Evolutionary conservation across 2,888 invertebrate species (phyloP), one percentile per base, ranked within the genome.

Genomic region (Eupithecia exiguata): DNA sequence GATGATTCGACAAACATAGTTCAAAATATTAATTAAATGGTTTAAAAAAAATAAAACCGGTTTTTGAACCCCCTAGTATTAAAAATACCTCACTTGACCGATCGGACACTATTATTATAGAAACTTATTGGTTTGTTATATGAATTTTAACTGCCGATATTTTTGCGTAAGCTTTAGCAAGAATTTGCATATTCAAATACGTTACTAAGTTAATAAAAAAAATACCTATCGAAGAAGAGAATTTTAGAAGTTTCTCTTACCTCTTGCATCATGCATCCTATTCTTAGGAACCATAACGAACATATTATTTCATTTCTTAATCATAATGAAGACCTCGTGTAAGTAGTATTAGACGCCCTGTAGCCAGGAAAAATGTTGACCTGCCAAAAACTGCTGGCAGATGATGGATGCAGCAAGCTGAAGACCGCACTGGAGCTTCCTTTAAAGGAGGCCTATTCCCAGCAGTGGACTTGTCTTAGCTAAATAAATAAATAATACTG

Each of bases 91-190:
- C 7, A 35, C 35, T 62, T 10, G 7, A 43, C 21, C 12, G 6
- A 65, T 14, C 40, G 7, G 25, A 36, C 38, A 65, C 77, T 85
- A 82, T 84, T 83, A 84, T 84, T 86, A 85, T 71, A 80, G 78
- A 78, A 75, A 83, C 80, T 78, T 84, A 87, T 87, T 84, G 82
- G 83, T 85, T 84, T 85, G 84, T 81, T 81, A 66, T 79, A 79
- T 79, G n/a, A 18, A 76, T 77, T 53, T 81, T 80, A 79, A 81
- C 76, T 77, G 75, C 79, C 73, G 73, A 75, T 38, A 72, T 36
- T 36, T 76, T 79, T 79, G 74, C 79, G 77, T 72, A 81, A 79
- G 62, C 21, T 25, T 65, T 7, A 35, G 18, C 62, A 35, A 30
- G 30, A 61, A 35, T 62, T 62, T 62, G 25, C 58, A 58, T 58